Percentiles rank a stretch among this genome's conserved stretches.
Evolutionary conservation across 2,888 invertebrate genomes (phyloP).

Genomic region (Polydesmus complanatus): DNA sequence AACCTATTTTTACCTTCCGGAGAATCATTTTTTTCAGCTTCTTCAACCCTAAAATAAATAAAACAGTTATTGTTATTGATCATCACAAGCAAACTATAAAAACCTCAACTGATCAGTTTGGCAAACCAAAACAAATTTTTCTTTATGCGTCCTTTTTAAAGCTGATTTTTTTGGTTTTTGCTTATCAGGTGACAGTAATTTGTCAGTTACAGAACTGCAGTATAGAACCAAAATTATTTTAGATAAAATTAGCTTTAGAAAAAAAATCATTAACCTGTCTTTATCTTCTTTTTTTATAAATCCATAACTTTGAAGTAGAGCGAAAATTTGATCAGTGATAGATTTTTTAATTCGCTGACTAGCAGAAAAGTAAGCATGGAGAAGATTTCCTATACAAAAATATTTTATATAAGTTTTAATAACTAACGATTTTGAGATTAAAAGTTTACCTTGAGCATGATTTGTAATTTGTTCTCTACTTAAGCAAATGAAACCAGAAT

Average conservation of each 20-base stretch:
- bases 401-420: background rate
- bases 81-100: background rate
- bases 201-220: background rate
- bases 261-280: constrained; percentile 22
- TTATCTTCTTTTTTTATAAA: constrained; percentile 27
- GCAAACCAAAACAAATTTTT: background rate
- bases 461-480: constrained; percentile 29
- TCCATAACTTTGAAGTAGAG: constrained; percentile 28
- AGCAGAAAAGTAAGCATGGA: constrained; percentile 27
- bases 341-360: constrained; percentile 28
- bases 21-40: background rate
- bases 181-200: background rate
- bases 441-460: constrained; percentile 21
- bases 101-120: constrained; percentile 22
- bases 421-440: background rate
- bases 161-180: background rate
- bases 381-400: constrained; percentile 24
- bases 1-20: background rate
- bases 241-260: too few relatives aligned
- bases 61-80: too few relatives aligned
- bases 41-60: background rate
- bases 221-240: too few relatives aligned
- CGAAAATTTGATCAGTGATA: constrained; percentile 27
- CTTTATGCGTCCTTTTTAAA: background rate
- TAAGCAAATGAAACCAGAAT: constrained; percentile 30